Conservation (phyloP, 2,113 vertebrate species). For the Gallinago media region DNA sequence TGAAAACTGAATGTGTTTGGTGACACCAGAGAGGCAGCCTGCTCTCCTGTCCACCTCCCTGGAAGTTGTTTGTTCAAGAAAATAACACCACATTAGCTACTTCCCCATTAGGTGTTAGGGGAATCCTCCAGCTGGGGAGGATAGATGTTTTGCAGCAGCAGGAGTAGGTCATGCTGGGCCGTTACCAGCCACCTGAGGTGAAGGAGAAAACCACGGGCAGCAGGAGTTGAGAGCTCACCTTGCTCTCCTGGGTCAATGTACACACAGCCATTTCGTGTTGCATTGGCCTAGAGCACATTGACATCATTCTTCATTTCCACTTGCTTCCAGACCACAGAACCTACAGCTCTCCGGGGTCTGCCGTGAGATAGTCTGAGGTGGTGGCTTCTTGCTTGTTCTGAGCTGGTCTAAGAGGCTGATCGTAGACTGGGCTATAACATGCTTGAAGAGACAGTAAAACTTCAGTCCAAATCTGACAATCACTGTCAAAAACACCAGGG, state of each 20-base stretch:
- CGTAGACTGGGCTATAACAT: background rate
- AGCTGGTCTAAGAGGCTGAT: background rate
- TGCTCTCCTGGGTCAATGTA: background rate
- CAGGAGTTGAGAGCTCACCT: background rate
- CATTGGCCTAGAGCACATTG: fast-evolving
- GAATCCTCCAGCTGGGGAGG: background rate
- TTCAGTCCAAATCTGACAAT: background rate
- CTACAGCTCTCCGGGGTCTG: background rate
- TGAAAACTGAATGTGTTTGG: background rate
- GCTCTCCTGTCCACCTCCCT: background rate
- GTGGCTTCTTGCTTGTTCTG: background rate
- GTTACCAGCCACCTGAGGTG: background rate
- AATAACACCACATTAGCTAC: background rate
- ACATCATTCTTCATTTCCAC: background rate
- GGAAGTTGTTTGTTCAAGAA: background rate
- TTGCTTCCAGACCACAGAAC: background rate
- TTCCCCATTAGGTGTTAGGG: background rate
- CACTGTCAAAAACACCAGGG: fast-evolving
- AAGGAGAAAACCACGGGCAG: background rate
- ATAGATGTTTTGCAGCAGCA: background rate
- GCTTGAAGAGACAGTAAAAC: background rate
- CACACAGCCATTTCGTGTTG: background rate
- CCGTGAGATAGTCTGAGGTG: background rate
- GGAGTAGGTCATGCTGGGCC: background rate
- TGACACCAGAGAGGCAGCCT: background rate